These are phyloP conservation scores for Orchesellides sinensis DNA, from an alignment of 2,888 invertebrate species.

Conservation along the genomic window DNA sequence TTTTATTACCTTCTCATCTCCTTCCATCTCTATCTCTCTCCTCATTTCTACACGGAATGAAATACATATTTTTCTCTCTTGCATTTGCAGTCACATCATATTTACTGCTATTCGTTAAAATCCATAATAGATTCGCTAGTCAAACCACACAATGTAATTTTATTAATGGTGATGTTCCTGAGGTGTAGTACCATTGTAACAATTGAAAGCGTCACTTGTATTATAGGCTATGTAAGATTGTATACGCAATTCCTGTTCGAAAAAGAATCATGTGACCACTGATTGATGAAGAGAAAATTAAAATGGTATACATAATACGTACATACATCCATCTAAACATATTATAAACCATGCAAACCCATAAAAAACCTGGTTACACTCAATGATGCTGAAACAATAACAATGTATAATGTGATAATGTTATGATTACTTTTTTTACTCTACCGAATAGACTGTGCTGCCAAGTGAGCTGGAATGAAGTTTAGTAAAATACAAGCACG, in stretches of 20 bases:
- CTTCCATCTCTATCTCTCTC: background rate
- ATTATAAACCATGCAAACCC: too few relatives aligned
- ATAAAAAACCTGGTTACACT: too few relatives aligned
- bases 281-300: background rate
- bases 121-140: constrained; percentile 45
- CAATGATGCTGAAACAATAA: constrained; percentile 8
- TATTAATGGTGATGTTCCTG: background rate
- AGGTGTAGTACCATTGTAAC: background rate
- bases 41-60: background rate
- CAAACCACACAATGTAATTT: background rate
- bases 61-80: constrained; percentile 11
- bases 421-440: constrained; percentile 38
- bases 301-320: background rate
- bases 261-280: background rate
- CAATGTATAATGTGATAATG: constrained; percentile 38
- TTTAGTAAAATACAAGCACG: background rate
- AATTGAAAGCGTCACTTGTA: background rate
- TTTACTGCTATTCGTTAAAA: constrained; percentile 55
- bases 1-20: constrained; percentile 45
- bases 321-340: too few relatives aligned
- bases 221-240: background rate
- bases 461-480: background rate
- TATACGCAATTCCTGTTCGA: background rate
- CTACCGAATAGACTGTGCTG: background rate
- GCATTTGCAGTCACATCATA: constrained; percentile 51